Evolutionary conservation across 2,888 invertebrate species (phyloP), one percentile per base, ranked within the genome.

Genomic region (Polyommatus iphigenia): DNA sequence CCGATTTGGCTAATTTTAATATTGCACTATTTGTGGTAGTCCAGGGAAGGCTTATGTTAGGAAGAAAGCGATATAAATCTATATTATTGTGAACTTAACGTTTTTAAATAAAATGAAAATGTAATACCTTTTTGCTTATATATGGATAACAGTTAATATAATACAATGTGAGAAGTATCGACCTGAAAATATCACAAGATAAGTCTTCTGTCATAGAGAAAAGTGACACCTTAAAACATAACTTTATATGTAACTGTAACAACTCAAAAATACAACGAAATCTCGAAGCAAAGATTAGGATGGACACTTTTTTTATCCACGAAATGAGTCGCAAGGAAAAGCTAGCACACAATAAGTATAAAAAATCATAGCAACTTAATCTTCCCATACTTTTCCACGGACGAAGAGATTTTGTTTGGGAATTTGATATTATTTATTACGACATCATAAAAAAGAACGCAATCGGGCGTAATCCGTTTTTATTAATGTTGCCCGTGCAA

Each of bases 391-490:
- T 67, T 67, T 67, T 67, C 62, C 62, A 13, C 13, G 67, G 67
- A 18, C 29, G 15, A 15, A 32, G 67, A 67, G 62, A 24, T 67
- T 67, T 67, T 67, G 15, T 67, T 32, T 67, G 32, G 67, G 29
- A 72, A 41, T 72, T 72, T 41, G 41, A 72, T 20, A 72, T 72
- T 72, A 72, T 72, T 72, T 72, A 72, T 41, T 13, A 20, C 41
- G 36, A 41, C 72, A 72, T 72, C 72, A 72, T 72, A 72, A 72
- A 72, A 72, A 41, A 20, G 36, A 41, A 72, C 72, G 72, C 20
- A 72, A 72, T 72, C 72, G 72, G 72, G 41, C 72, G 20, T 72
- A 72, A 41, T 72, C 72, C 41, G 72, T 72, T 72, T 67, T 72
- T 72, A 72, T 72, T 72, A 72, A 72, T 72, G 72, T 41, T 72